Conservation (phyloP, 2,888 invertebrate species). For the Neoascia interrupta region DNA sequence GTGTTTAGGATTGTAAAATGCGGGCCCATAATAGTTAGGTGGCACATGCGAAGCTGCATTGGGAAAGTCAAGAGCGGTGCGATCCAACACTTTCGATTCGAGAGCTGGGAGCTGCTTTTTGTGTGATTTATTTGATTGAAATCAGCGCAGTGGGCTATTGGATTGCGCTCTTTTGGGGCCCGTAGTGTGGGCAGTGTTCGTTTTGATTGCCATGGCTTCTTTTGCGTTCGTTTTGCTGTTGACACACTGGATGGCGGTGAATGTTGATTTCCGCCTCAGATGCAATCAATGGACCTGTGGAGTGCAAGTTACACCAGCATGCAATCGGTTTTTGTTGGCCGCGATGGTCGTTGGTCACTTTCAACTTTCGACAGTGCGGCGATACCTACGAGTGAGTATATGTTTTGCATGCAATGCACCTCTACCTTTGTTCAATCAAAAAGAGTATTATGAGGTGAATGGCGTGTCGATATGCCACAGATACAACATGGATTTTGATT, state of each 20-base stretch:
- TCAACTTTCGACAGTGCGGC: slow-evolving; percentile 36
- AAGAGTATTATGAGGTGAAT: slow-evolving; percentile 30
- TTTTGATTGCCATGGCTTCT: slow-evolving; percentile 33
- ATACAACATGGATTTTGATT: slow-evolving; percentile 37
- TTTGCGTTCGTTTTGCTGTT: slow-evolving; percentile 18
- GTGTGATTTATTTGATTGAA: slow-evolving; percentile 62
- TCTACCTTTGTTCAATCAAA: background rate
- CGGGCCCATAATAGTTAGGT: slow-evolving; percentile 42
- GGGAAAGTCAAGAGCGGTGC: slow-evolving; percentile 21
- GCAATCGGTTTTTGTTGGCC: slow-evolving; percentile 34
- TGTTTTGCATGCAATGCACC: slow-evolving; percentile 33
- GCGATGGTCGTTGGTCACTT: slow-evolving; percentile 46
- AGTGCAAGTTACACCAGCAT: slow-evolving; percentile 41
- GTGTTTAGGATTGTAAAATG: slow-evolving; percentile 53
- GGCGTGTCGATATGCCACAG: slow-evolving; percentile 32
- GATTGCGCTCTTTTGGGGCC: background rate
- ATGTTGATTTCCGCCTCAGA: slow-evolving; percentile 65
- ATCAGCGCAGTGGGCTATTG: slow-evolving; percentile 54
- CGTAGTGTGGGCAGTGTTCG: slow-evolving; percentile 9
- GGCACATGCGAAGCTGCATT: slow-evolving; percentile 19
- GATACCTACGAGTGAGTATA: too few relatives aligned
- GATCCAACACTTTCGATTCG: slow-evolving; percentile 63
- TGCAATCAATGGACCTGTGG: slow-evolving; percentile 51
- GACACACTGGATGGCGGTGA: slow-evolving; percentile 54
- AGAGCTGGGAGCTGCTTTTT: slow-evolving; percentile 19